Base-by-base conservation (phyloP, 2,113 vertebrate genomes). In the Ammospiza caudacuta region DNA sequence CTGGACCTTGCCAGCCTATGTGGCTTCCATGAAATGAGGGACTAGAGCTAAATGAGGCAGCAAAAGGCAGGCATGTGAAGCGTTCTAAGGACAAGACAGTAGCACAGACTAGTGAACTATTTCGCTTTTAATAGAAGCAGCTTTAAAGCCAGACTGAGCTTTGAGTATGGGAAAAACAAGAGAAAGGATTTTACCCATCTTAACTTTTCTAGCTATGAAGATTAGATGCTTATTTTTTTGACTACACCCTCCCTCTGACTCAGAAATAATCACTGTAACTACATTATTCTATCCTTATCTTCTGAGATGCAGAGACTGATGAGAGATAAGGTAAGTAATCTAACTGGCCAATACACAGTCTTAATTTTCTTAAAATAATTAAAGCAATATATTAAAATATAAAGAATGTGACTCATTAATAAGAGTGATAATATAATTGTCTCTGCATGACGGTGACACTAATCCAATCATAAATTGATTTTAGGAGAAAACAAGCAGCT, bases 351-450 rank as follows among this genome's bases (percentile, higher is more conserved):
- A 75, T 33, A 21, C 8, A 49, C 9, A 24, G 17, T 18, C 47
- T 84, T 89, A 17, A 78, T 92, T 89, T 80, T 76, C 55, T 55
- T 72, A 39, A 94, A 95, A 83, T 84, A 74, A 85, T 89, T 83
- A 80, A 6, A 58, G n/a, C 35, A 84, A 76, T 57, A 52, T 77
- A 81, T 83, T 90, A 78, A 87, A 90, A 80, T 82, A 74, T 39
- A 89, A 95, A 75, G 22, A 76, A 70, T 78, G 15, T 11, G 47
- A 49, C 44, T 91, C 52, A 83, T 84, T 94, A 79, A 82, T 58
- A 47, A 92, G 52, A 89, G 31, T 33, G 23, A 76, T 83, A 70
- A 49, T 92, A 43, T 44, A 81, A 88, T 57, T 83, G 28, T 72
- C 58, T 88, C 59, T 83, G 70, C 43, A 55, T 74, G 44, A 77